These are phyloP conservation scores for Pterocles burchelli DNA, from an alignment of 2,113 vertebrate species.

Conservation along the genomic window DNA sequence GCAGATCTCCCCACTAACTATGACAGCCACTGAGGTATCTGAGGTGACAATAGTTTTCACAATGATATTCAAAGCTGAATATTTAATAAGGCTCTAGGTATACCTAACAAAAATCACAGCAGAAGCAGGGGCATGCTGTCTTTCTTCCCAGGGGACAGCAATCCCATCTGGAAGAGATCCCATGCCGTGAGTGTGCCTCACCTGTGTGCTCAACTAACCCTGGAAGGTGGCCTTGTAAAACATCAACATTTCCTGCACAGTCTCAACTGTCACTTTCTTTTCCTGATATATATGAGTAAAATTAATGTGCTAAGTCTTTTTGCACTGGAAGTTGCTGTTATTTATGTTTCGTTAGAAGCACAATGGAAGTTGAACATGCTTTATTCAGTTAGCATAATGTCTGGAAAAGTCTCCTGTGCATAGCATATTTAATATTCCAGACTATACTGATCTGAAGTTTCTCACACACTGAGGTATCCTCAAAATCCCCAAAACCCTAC, in stretches of 20 bases:
- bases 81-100: not conserved
- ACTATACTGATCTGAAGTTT: not conserved
- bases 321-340: not conserved
- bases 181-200: not conserved
- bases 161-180: not conserved
- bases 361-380: not conserved
- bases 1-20: not conserved
- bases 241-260: accelerated
- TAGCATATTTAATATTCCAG: not conserved
- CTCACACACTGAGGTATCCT: not conserved
- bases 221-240: not conserved
- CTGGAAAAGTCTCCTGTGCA: not conserved
- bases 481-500: not conserved
- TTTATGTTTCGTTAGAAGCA: not conserved
- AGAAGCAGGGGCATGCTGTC: not conserved
- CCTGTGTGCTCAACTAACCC: accelerated
- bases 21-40: not conserved
- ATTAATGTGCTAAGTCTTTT: not conserved
- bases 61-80: not conserved
- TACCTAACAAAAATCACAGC: not conserved
- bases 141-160: not conserved
- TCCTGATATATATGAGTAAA: not conserved
- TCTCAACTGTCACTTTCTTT: not conserved
- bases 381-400: not conserved
- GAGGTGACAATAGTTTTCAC: not conserved